Evolutionary conservation across 2,113 vertebrate species (phyloP), one percentile per base, ranked within the genome.

Genomic region (Ptychochromis oligacanthus): DNA sequence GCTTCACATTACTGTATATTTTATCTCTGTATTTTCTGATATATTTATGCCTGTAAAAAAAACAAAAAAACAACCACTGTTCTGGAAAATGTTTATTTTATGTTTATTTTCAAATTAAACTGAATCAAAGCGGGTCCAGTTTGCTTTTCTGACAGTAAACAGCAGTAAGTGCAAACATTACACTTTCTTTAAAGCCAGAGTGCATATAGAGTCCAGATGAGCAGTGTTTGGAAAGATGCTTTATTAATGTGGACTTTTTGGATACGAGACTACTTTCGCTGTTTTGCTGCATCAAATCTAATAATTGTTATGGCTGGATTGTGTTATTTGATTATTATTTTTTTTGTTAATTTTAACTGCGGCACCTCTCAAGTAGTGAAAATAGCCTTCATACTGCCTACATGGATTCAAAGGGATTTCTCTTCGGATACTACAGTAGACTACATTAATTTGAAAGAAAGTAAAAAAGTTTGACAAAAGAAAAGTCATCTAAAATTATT

Each of bases 181-280:
- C 4, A 7, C 24, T 72, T 72, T 52, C 43, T 52, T 72, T 52
- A 13, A 52, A 72, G 65, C 20, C 24, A 13, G 17, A 13, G 43
- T 2, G 0, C 0, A 31, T 31, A 15, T 49, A 52, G 43, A n/a
- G 52, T 52, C 18, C 65, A 52, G 10, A 31, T 2, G 24, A 52
- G 43, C 24, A 52, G 12, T 72, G 46, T 26, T 0, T 0, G 4
- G 43, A 46, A 72, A 31, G 0, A 31, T 31, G 40, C 52, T 49
- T 49, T 49, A 31, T 7, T 52, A 49, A 28, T 49, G 40, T 20
- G 17, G 24, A 28, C 64, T 67, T 38, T 67, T 46, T 7, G 62
- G 22, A 40, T 46, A 67, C 26, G 46, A 46, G 38, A 46, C 14
- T 28, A 70, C 46, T 28, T 11, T 70, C 9, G 5, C 28, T 0